Percentiles rank a stretch among this genome's conserved stretches.
Evolutionary conservation across 2,888 invertebrate genomes (phyloP).

Genomic region (Physocephala rufipes): DNA sequence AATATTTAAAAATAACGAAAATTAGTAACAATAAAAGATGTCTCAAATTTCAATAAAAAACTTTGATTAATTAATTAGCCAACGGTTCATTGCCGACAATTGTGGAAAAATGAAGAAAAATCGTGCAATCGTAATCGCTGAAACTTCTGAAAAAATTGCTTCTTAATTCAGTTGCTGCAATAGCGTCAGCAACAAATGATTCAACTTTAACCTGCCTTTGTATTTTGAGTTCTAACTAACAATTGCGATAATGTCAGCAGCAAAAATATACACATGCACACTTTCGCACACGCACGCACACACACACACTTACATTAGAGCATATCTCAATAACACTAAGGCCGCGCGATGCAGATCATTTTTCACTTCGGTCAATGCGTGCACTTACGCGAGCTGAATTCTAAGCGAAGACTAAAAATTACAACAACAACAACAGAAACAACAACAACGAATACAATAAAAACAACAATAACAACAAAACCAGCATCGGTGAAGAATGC

Average conservation of each 20-base stretch:
- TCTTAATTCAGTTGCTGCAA: conserved; percentile 3
- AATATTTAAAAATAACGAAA: neutral
- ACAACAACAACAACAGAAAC: conserved; percentile 2
- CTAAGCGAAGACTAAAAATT: conserved; percentile 18
- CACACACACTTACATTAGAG: too few species aligned
- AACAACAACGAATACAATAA: conserved; percentile 6
- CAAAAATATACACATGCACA: neutral
- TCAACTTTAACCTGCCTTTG: conserved; percentile 64
- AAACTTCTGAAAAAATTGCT: conserved; percentile 12
- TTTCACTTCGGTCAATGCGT: neutral
- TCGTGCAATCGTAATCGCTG: conserved; percentile 8
- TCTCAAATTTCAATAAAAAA: conserved; percentile 16
- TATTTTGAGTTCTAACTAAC: conserved; percentile 36
- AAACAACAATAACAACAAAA: neutral
- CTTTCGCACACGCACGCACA: neutral
- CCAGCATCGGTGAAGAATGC: neutral
- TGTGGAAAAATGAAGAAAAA: conserved; percentile 5
- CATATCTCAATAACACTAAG: too few species aligned
- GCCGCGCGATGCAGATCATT: too few species aligned
- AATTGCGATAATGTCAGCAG: conserved; percentile 1
- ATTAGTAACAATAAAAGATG: neutral
- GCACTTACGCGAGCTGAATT: conserved; percentile 15
- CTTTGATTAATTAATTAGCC: conserved; percentile 16
- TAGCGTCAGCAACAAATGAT: conserved; percentile 52
- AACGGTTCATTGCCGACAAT: conserved; percentile 7